These are phyloP conservation scores for Diarsia rubi DNA, from an alignment of 2,888 invertebrate species.

Conservation along the genomic window DNA sequence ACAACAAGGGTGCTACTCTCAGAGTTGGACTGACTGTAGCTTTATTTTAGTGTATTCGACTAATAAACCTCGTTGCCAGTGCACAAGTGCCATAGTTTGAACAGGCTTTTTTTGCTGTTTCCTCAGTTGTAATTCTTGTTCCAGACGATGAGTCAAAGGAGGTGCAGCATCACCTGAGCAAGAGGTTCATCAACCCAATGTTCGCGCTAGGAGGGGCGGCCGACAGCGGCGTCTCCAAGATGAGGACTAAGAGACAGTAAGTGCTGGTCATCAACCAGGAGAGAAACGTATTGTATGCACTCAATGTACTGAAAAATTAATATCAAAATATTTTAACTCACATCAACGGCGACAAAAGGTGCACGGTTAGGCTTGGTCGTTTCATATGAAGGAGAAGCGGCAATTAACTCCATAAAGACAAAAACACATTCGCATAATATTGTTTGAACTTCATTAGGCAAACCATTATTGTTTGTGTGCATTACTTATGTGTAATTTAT, in stretches of 20 bases:
- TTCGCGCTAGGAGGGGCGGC: slow-evolving; percentile 73
- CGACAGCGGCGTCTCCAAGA: slow-evolving; percentile 70
- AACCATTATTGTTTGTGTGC: no score
- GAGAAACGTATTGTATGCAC: neutral
- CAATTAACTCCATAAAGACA: no score
- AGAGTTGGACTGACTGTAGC: neutral
- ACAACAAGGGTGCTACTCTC: neutral
- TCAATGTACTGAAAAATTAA: neutral
- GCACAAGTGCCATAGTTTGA: neutral
- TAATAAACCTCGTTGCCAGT: neutral
- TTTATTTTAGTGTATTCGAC: neutral
- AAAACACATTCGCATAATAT: no score
- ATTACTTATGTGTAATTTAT: no score
- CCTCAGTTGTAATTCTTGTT: slow-evolving; percentile 1
- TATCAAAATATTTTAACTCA: no score
- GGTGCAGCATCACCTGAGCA: slow-evolving; percentile 70
- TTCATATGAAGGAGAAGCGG: no score
- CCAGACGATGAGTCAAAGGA: slow-evolving; percentile 44
- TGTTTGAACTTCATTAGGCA: no score
- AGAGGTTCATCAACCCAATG: slow-evolving; percentile 80
- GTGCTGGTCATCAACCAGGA: neutral
- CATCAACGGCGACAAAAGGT: no score
- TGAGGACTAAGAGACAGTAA: slow-evolving; percentile 83
- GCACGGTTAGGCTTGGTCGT: no score
- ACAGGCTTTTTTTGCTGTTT: neutral